These are phyloP conservation scores for Eulemur rubriventer DNA, from an alignment of 2,797 vertebrate species.

Conservation along the genomic window DNA sequence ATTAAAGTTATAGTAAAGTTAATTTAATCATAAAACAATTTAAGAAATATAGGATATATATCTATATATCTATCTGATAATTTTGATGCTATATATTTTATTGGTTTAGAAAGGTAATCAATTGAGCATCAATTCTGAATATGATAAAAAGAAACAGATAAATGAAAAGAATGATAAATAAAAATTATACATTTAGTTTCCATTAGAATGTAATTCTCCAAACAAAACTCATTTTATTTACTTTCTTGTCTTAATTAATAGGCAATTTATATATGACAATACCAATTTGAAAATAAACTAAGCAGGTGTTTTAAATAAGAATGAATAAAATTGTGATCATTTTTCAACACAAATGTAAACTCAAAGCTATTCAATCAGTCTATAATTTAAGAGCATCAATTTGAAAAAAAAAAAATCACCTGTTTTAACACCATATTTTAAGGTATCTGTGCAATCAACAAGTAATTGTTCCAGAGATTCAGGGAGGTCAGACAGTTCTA, in stretches of 20 bases:
- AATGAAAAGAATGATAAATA: neutral
- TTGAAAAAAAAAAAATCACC: constrained; percentile 58
- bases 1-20: neutral
- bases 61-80: neutral
- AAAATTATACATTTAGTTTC: neutral
- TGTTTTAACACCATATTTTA: constrained; percentile 88
- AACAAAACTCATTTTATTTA: neutral
- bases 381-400: neutral
- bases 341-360: neutral
- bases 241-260: neutral
- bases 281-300: neutral
- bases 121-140: neutral
- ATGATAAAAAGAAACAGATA: neutral
- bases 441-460: constrained; percentile 84
- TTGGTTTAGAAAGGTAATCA: neutral
- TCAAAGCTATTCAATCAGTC: neutral
- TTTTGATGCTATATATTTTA: neutral
- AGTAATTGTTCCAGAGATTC: constrained; percentile 86
- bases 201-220: neutral
- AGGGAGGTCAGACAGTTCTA: constrained; percentile 83
- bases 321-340: neutral
- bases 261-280: neutral
- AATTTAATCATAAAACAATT: neutral
- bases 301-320: neutral
- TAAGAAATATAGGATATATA: neutral